phyloP scores from a whole-genome alignment of 1,140 invertebrate species.

The Drosophila yakuba region DNA sequence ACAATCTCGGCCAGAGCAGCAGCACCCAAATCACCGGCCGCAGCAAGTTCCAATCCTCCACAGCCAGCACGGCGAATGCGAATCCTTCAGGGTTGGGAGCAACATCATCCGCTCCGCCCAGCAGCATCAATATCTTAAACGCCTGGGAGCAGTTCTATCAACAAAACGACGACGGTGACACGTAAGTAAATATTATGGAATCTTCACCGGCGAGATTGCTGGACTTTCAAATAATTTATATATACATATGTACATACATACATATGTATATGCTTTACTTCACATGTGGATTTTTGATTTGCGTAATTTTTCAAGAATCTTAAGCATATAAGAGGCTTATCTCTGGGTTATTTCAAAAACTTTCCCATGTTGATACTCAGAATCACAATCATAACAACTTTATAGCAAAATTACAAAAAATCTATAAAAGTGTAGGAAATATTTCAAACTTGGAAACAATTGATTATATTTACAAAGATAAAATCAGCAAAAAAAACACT shows the following conservation, averaged over 20 bases:
- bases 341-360: not conserved
- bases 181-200: constrained; percentile 86
- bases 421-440: no score
- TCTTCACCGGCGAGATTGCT: no score
- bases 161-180: constrained; percentile 90
- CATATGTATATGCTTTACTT: not conserved
- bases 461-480: not conserved
- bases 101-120: constrained; percentile 14
- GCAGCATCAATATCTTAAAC: constrained; percentile 65
- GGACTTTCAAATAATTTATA: not conserved
- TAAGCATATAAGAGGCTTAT: not conserved
- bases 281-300: not conserved
- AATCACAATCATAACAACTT: no score
- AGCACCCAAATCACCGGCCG: constrained; percentile 17
- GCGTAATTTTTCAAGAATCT: not conserved
- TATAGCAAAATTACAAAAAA: no score
- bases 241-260: no score
- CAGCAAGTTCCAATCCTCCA: constrained; percentile 30
- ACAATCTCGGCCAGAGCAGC: constrained; percentile 58
- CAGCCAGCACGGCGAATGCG: constrained; percentile 22
- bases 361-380: no score
- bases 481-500: not conserved
- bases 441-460: no score
- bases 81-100: constrained; percentile 42
- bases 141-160: constrained; percentile 87